Conservation (phyloP, 2,888 invertebrate species). For the Parascotia fuliginaria region DNA sequence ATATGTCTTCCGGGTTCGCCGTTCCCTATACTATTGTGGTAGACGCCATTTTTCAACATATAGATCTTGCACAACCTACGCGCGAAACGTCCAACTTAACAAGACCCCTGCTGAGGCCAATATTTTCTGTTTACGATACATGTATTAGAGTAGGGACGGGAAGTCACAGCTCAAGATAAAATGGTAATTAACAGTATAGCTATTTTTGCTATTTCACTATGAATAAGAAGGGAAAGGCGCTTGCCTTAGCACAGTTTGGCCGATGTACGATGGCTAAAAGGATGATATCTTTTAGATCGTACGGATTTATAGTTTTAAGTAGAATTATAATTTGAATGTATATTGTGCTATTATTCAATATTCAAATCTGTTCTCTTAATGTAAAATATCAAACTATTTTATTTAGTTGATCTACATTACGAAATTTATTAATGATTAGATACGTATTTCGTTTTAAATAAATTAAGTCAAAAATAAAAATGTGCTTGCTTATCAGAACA, state of each 20-base stretch:
- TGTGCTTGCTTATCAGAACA: too few relatives aligned
- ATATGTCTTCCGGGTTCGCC: slow-evolving; percentile 80
- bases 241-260: slow-evolving; percentile 83
- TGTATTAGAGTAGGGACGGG: slow-evolving; percentile 20
- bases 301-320: slow-evolving; percentile 43
- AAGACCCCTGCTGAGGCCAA: slow-evolving; percentile 48
- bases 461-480: too few relatives aligned
- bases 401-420: too few relatives aligned
- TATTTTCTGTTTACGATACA: slow-evolving; percentile 21
- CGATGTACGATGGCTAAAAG: slow-evolving; percentile 50
- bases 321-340: slow-evolving; percentile 12
- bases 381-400: too few relatives aligned
- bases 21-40: slow-evolving; percentile 79
- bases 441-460: too few relatives aligned
- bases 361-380: too few relatives aligned
- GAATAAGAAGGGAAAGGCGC: slow-evolving; percentile 85
- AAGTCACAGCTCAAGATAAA: slow-evolving; percentile 48
- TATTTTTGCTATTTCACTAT: slow-evolving; percentile 86
- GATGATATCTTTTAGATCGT: slow-evolving; percentile 51
- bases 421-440: too few relatives aligned
- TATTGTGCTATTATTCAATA: neutral
- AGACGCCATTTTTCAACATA: slow-evolving; percentile 81
- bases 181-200: slow-evolving; percentile 72
- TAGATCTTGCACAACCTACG: slow-evolving; percentile 73
- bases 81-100: slow-evolving; percentile 56